Evolutionary conservation across 1,140 invertebrate genomes (phyloP), one percentile per base, ranked within the genome.

Genomic region (Chironomus tepperi): DNA sequence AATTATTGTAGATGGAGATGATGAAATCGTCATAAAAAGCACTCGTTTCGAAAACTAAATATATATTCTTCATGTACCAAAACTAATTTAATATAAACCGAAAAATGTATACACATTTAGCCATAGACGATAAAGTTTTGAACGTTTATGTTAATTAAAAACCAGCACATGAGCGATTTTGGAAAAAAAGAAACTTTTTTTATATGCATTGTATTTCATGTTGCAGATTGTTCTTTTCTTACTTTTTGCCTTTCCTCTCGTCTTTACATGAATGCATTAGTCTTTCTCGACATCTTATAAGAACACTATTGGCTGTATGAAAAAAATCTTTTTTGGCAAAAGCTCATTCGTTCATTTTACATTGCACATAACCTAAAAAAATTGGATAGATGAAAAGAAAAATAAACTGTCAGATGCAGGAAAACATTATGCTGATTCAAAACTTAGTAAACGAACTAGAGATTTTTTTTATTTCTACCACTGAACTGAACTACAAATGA

Each of bases 81-180:
- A 57, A 57, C 47, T 57, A 57, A 57, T 57, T 57, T 57, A 57
- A 57, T 57, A 57, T 57, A n/a, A 57, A 57, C 47, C 47, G 47
- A 5, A 34, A 34, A 34, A 34, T 34, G 24, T 5, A 34, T 34
- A 34, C 24, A 34, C 24, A 34, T 34, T 34, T 34, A 34, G 24
- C 24, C 24, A 57, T n/a, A 15, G 47, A 57, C 47, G 47, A 57
- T 57, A 57, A 57, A 57, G 47, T 57, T 34, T 34, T 34, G 24
- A 34, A 34, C 24, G 24, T 34, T 57, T 57, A 57, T 57, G 47
- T 57, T 57, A 57, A 57, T 57, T 57, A 57, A 57, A 57, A 57
- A 57, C 47, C 47, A 57, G 47, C 47, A 57, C 47, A 57, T 57
- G 47, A 57, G n/a, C 47, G 47, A 57, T 57, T 57, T 34, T 34